Evolutionary conservation across 1,140 invertebrate genomes (phyloP).

Genomic region (Drosophila ercepeae): DNA sequence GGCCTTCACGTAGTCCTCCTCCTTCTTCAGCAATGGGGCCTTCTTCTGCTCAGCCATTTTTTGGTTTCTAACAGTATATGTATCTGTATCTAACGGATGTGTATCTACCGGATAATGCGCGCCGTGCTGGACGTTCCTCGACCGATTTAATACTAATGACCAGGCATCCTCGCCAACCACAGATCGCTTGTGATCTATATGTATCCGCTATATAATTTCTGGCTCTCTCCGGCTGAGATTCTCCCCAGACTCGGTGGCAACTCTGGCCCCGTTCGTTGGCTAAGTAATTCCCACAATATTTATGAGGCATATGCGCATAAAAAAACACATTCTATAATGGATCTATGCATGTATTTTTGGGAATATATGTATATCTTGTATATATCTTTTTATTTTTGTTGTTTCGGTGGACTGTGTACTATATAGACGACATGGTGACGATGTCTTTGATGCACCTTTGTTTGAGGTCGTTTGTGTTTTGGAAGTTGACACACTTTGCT

Average conservation of each 20-base stretch:
- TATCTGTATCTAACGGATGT: slow-evolving; percentile 25
- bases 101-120: slow-evolving; percentile 76
- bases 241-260: slow-evolving; percentile 44
- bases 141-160: slow-evolving; percentile 81
- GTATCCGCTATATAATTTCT: slow-evolving; percentile 24
- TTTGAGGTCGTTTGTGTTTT: slow-evolving; percentile 68
- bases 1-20: slow-evolving; percentile 82
- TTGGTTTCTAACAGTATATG: background rate
- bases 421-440: slow-evolving; percentile 36
- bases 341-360: slow-evolving; percentile 39
- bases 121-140: slow-evolving; percentile 79
- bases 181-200: slow-evolving; percentile 56
- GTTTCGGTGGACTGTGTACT: slow-evolving; percentile 1
- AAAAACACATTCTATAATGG: slow-evolving; percentile 76
- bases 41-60: slow-evolving; percentile 83
- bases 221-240: slow-evolving; percentile 2
- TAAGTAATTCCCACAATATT: slow-evolving; percentile 77
- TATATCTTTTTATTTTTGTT: slow-evolving; percentile 14
- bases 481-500: slow-evolving; percentile 50
- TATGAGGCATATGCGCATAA: slow-evolving; percentile 77
- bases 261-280: slow-evolving; percentile 57
- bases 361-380: slow-evolving; percentile 10
- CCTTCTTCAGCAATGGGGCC: slow-evolving; percentile 78
- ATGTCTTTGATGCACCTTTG: slow-evolving; percentile 61
- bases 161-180: slow-evolving; percentile 40